Conservation (phyloP, 2,888 invertebrate species). For the Drosophila antonietae region DNA sequence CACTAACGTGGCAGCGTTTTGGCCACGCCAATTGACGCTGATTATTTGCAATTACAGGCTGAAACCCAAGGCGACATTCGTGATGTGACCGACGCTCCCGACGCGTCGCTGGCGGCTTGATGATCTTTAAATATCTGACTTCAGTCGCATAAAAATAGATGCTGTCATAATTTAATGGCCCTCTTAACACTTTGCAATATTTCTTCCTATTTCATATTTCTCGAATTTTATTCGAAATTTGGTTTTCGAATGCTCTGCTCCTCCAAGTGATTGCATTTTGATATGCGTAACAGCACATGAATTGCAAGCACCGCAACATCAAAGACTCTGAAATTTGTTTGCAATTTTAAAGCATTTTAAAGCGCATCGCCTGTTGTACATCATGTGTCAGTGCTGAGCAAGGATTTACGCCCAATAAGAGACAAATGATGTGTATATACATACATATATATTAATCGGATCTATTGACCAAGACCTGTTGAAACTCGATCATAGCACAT, state of each 20-base stretch:
- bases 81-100: slow-evolving; percentile 52
- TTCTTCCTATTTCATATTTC: slow-evolving; percentile 9
- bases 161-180: slow-evolving; percentile 53
- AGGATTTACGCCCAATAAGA: not conserved
- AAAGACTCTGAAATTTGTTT: slow-evolving; percentile 53
- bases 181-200: slow-evolving; percentile 31
- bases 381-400: slow-evolving; percentile 5
- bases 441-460: not conserved
- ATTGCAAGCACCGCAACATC: slow-evolving; percentile 56
- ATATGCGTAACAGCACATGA: slow-evolving; percentile 54
- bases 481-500: not conserved
- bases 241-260: not conserved
- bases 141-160: slow-evolving; percentile 57
- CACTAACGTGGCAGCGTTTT: slow-evolving; percentile 38
- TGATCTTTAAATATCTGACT: slow-evolving; percentile 42
- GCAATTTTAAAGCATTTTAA: slow-evolving; percentile 26
- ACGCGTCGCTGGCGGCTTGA: slow-evolving; percentile 18
- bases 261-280: slow-evolving; percentile 60
- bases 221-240: slow-evolving; percentile 6
- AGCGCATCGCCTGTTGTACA: slow-evolving; percentile 57
- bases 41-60: slow-evolving; percentile 73
- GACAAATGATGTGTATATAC: not conserved
- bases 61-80: slow-evolving; percentile 66
- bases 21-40: slow-evolving; percentile 73
- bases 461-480: not conserved